phyloP scores from a whole-genome alignment of 1,140 invertebrate species.

The Drosophila nikananu region DNA sequence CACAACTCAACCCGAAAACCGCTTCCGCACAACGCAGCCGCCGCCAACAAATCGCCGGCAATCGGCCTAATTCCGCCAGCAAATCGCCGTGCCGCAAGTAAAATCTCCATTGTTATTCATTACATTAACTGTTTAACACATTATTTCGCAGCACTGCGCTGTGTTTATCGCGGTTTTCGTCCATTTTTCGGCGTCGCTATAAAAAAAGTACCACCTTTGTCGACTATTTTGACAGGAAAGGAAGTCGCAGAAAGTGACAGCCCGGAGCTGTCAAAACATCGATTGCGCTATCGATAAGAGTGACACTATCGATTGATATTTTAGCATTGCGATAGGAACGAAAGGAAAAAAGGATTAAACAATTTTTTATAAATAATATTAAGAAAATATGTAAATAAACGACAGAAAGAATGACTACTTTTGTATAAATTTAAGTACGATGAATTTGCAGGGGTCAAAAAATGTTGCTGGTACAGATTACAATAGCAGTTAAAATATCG shows the following conservation, averaged over 20 bases:
- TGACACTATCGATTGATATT: neutral
- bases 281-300: neutral
- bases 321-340: neutral
- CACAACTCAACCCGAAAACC: constrained; percentile 7
- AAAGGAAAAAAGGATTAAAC: too few relatives aligned
- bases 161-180: constrained; percentile 41
- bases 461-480: too few relatives aligned
- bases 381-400: neutral
- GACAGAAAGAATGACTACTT: fast-evolving
- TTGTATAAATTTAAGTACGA: too few relatives aligned
- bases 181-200: constrained; percentile 48
- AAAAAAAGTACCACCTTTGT: constrained; percentile 82
- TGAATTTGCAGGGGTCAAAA: too few relatives aligned
- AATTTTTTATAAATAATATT: too few relatives aligned
- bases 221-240: constrained; percentile 85
- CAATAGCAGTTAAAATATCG: too few relatives aligned
- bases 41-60: constrained; percentile 49
- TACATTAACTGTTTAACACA: neutral
- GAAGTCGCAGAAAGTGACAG: constrained; percentile 56
- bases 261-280: constrained; percentile 26
- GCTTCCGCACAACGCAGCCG: constrained; percentile 30
- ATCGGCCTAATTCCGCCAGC: constrained; percentile 34
- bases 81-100: constrained; percentile 8
- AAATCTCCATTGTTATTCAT: constrained; percentile 6
- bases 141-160: constrained; percentile 54